Evolutionary conservation across 2,113 vertebrate species (phyloP).

Genomic region (Oreochromis spilurus): DNA sequence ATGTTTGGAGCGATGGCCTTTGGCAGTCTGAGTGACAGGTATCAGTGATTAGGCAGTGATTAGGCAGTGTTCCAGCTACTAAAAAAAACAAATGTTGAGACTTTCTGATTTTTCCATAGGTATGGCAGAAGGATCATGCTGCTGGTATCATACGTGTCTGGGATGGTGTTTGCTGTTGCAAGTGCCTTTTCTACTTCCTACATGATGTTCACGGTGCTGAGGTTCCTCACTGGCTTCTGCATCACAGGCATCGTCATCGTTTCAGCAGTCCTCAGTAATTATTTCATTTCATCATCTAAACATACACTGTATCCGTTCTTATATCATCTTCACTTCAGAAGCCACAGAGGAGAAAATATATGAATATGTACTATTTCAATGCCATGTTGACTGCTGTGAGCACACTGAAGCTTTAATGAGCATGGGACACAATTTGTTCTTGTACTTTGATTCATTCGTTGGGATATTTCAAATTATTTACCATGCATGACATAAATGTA

Average conservation of each 20-base stretch:
- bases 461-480: background rate
- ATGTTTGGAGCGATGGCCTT: constrained; percentile 77
- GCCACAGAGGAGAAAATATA: background rate
- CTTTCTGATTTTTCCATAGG: constrained; percentile 27
- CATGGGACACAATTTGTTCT: no score
- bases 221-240: constrained; percentile 73
- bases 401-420: background rate
- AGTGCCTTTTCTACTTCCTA: constrained; percentile 69
- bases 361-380: background rate
- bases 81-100: background rate
- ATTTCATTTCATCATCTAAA: background rate
- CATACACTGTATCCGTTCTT: background rate
- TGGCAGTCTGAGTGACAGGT: constrained; percentile 84
- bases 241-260: constrained; percentile 72
- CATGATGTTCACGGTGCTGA: constrained; percentile 65
- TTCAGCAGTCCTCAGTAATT: constrained; percentile 67
- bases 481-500: no score
- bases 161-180: constrained; percentile 57
- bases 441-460: background rate
- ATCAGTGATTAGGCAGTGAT: background rate
- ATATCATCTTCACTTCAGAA: background rate
- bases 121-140: constrained; percentile 68
- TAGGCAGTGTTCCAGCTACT: background rate
- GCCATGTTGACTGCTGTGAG: background rate
- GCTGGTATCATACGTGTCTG: constrained; percentile 60